These are phyloP conservation scores for Marcusenius ussheri DNA, from an alignment of 2,113 vertebrate genomes.

Conservation along the genomic window DNA sequence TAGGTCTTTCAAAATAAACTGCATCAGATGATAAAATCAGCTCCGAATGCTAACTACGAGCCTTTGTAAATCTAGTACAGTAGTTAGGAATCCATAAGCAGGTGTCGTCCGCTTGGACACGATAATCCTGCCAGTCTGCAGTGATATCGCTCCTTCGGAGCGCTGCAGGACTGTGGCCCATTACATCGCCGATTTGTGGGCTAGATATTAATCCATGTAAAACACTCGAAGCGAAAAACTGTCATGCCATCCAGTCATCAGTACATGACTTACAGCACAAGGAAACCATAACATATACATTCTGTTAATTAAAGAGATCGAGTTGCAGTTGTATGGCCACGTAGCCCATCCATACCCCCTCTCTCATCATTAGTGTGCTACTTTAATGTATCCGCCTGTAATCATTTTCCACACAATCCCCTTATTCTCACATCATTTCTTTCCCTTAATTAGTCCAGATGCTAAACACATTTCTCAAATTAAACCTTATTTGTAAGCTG, in stretches of 20 bases:
- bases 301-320: conserved; percentile 37
- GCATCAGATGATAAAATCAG: background rate
- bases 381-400: conserved; percentile 31
- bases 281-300: conserved; percentile 26
- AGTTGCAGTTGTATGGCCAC: conserved; percentile 17
- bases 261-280: conserved; percentile 29
- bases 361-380: conserved; percentile 29
- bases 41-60: background rate
- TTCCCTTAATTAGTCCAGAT: conserved; percentile 32
- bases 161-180: background rate
- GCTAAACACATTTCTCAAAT: conserved; percentile 4
- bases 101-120: background rate
- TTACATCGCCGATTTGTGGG: background rate
- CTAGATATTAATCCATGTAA: conserved; percentile 35
- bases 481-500: conserved; percentile 21
- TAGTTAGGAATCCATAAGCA: background rate
- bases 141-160: background rate
- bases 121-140: background rate
- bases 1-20: background rate
- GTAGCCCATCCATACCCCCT: conserved; percentile 5
- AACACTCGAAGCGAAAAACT: conserved; percentile 18
- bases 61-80: background rate
- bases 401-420: conserved; percentile 25
- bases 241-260: conserved; percentile 22
- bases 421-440: conserved; percentile 22